Evolutionary conservation across 2,888 invertebrate genomes (phyloP).

Genomic region (Sepioteuthis lessoniana): DNA sequence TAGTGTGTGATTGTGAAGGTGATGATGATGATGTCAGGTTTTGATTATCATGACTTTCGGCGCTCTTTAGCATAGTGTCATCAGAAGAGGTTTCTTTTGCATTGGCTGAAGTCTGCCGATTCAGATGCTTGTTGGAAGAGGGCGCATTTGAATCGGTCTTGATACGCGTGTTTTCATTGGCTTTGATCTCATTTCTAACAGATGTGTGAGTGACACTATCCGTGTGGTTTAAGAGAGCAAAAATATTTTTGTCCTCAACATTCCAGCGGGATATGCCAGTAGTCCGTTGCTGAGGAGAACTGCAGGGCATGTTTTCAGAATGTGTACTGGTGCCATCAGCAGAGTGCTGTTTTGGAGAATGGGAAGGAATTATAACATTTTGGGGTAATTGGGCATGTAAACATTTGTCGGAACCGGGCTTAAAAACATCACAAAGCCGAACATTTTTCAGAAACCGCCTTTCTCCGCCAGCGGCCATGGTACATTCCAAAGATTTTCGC

Average conservation of each 20-base stretch:
- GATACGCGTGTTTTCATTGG: background rate
- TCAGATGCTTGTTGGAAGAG: background rate
- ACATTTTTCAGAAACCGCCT: conserved; percentile 36
- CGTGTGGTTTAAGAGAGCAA: conserved; percentile 38
- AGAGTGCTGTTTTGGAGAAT: background rate
- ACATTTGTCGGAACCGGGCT: conserved; percentile 45
- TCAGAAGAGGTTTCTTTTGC: background rate
- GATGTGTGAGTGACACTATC: background rate
- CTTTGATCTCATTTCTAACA: background rate
- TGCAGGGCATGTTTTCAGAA: conserved; percentile 16
- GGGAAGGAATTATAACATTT: conserved; percentile 38
- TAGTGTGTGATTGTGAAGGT: background rate
- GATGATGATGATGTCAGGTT: background rate
- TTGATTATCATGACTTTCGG: background rate
- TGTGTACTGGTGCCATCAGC: background rate
- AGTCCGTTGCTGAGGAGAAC: background rate
- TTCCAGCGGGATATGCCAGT: background rate
- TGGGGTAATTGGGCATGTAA: conserved; percentile 24
- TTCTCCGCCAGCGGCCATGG: conserved; percentile 34
- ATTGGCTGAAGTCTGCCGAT: background rate
- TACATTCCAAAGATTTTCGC: conserved; percentile 36
- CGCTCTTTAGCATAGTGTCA: background rate
- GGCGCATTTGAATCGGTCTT: background rate
- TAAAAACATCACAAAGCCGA: conserved; percentile 42
- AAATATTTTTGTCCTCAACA: conserved; percentile 36